Conservation (phyloP, 2,888 invertebrate species). For the Thecocarcelia acutangulata region DNA sequence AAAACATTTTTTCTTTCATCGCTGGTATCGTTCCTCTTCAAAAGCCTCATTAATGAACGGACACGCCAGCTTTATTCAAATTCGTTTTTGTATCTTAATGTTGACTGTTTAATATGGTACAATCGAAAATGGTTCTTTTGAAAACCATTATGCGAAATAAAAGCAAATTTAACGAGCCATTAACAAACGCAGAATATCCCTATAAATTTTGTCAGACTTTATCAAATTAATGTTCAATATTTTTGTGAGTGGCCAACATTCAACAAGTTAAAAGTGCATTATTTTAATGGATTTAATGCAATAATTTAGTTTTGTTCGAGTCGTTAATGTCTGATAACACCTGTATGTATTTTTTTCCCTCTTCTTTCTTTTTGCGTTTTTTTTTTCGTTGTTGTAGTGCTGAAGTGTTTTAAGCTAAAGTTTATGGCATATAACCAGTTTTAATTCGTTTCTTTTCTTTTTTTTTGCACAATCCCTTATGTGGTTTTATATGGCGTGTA, state of each 20-base stretch:
- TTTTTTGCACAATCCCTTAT: constrained; percentile 19
- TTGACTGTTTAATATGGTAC: constrained; percentile 18
- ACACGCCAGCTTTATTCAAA: background rate
- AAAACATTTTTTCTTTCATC: no score
- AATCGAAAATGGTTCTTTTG: constrained; percentile 31
- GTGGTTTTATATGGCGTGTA: constrained; percentile 54
- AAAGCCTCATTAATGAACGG: no score
- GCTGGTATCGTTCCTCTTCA: no score
- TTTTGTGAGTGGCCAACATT: constrained; percentile 46
- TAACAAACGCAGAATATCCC: constrained; percentile 37
- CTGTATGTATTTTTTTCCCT: constrained; percentile 40
- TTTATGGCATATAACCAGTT: constrained; percentile 29
- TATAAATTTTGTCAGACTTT: constrained; percentile 32
- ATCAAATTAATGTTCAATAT: constrained; percentile 63
- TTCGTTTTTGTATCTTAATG: constrained; percentile 17
- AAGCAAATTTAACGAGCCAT: constrained; percentile 56
- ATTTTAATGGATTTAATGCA: constrained; percentile 72
- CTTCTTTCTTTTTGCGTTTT: background rate
- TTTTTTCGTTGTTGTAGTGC: background rate
- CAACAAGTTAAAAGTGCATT: constrained; percentile 71
- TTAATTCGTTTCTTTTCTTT: background rate
- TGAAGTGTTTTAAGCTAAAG: constrained; percentile 20
- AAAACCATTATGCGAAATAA: constrained; percentile 32
- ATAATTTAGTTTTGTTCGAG: constrained; percentile 70
- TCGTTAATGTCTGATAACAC: constrained; percentile 66